Evolutionary conservation across 2,888 invertebrate species (phyloP), one percentile per base, ranked within the genome.

Genomic region (Dolomedes plantarius): DNA sequence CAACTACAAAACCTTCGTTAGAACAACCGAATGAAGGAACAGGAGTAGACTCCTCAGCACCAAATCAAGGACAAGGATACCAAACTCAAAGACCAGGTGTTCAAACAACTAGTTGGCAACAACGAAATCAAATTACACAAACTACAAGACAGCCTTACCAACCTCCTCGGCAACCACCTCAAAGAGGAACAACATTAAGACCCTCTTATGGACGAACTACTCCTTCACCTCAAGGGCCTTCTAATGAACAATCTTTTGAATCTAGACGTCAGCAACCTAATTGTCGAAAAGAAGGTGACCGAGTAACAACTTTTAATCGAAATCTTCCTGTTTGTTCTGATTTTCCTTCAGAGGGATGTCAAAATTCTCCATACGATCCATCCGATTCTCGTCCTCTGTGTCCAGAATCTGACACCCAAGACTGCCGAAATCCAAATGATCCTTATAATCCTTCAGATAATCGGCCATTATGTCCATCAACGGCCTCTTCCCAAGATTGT

Each of bases 381-480:
- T 46, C 79, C 13, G 86, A 86, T 46, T 46, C 72, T 5, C 67
- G 86, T 27, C 86, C 86, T 9, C 19, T 76, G 32, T 86, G 86
- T 27, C 73, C 73, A 0, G 41, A 72, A 6, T 16, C 9, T 27
- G 28, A 23, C 16, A 19, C 11, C 6, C 23, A 50, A 3, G 71
- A 32, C 0, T 86, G 86, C 23, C 46, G 86, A 31, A 27, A 56
- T 1, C 41, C 76, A 29, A 75, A 67, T 31, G 80, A 79, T 16
- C 80, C 80, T 19, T 76, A 50, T 27, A 72, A 65, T 39, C 86
- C 86, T 7, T 67, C 80, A 39, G 86, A 86, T 39, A 79, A 36
- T n/a, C 27, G 86, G 11, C 87, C 87, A 32, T 36, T 50, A 3
- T 82, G 87, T 23, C 72, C 46, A 36, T 9, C 62, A 64, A 29